Evolutionary conservation across 2,113 vertebrate genomes (phyloP), one percentile per base, ranked within the genome.

Genomic region (Eudyptes chrysolophus): DNA sequence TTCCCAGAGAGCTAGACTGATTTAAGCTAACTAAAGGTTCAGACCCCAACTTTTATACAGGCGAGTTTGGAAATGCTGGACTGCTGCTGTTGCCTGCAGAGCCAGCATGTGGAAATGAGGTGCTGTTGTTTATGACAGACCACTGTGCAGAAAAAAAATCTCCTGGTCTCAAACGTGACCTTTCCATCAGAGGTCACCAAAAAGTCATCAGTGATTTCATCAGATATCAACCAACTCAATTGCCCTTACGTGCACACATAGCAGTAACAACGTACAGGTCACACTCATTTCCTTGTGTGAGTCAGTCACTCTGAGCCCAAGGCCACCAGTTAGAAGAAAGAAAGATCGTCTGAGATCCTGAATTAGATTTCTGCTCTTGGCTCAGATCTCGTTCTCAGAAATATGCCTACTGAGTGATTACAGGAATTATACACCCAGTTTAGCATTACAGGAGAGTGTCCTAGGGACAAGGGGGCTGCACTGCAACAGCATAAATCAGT

Each of bases 131-230:
- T 95, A 92, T 75, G 83, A 71, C 57, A 95, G 80, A 94, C 57
- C 46, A 82, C 69, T 54, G 25, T 46, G 38, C 29, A 80, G 68
- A 94, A 93, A 87, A 57, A 89, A 95, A 86, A 58, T 69, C 69
- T 84, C 60, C 76, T 75, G 51, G 84, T 96, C 79, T 96, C 52
- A 92, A 84, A 84, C 0, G 1, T 96, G 94, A 90, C 95, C 95
- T 68, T 94, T 95, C 64, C 57, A 71, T 90, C 92, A 87, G 95
- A 96, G 96, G 97, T 92, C 88, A 93, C 87, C 76, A 81, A 96
- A 96, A 96, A 94, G 95, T 96, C 94, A 95, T 96, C 95, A 95
- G 80, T 94, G 96, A 93, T 97, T 96, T 90, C 88, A 97, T 97
- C 96, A 96, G 94, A 96, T 95, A 97, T 96, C 93, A 95, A 87